Base-by-base conservation (phyloP, 1,140 invertebrate genomes). In the Leptinotarsa lineolata region DNA sequence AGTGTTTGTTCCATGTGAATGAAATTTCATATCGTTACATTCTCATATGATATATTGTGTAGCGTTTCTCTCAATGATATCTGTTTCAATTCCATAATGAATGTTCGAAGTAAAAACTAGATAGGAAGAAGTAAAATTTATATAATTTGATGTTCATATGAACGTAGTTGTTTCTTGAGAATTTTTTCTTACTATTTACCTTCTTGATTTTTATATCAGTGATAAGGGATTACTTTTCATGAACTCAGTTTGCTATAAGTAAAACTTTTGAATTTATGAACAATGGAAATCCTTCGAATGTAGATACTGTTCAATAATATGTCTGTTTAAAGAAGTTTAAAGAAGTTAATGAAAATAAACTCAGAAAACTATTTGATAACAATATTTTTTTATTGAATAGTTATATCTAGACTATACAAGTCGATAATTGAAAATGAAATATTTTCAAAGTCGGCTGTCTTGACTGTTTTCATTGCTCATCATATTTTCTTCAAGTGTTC, bases 381-480 rank as follows among this genome's bases (percentile, higher is more conserved):
- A 11, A 39, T 39, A 39, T 39, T 39, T 39, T 39, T 8, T 39
- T 39, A 2, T 59, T 59, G 58, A 59, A 12, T 12, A 59, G 58
- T 59, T n/a, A 59, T 13, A 20, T 18, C 58, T 59, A 16, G 11
- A 39, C 2, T 39, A 39, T 39, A 39, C 11, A 39, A 39, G 11
- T 11, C 11, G 2, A 39, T 39, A 39, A 39, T 59, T 59, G 6
- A 16, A 59, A 5, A 16, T 59, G 15, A 59, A 59, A 59, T 24
- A n/a, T 21, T 63, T 16, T 67, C n/a, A 66, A 15, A 72, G 22
- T 72, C 68, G 70, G 20, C 66, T 70, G 22, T 72, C 70, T 54
- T 58, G 44, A 22, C 58, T 73, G 64, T 58, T 69, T 4, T 61
- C 65, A 16, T 18, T 68, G 12, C 39, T 71, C 20, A 71, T 71